A percentile compares a stretch with the other conserved stretches of the same genome.
Evolutionary conservation across 2,888 invertebrate species (phyloP).

Genomic region (Leptinotarsa tumamoca): DNA sequence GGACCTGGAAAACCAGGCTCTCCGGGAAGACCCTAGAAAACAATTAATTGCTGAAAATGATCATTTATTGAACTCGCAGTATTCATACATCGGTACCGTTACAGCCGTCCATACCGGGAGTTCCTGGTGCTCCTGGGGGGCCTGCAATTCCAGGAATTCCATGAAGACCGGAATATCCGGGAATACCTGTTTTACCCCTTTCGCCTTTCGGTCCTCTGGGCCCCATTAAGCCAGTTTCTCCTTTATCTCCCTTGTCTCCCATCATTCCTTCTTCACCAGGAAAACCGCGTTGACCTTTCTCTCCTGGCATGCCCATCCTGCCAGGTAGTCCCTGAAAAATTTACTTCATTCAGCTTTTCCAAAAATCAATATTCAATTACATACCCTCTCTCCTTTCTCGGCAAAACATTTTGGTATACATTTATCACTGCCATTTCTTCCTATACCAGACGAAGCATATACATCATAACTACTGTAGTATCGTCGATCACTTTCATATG

Average conservation of each 20-base stretch:
- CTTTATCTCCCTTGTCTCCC: conserved; percentile 90
- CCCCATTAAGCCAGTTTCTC: conserved; percentile 85
- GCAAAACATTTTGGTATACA: conserved; percentile 90
- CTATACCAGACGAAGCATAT: conserved; percentile 66
- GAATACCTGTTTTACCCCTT: conserved; percentile 85
- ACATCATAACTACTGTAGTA: conserved; percentile 68
- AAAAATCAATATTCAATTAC: conserved; percentile 18
- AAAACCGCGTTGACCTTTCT: conserved; percentile 82
- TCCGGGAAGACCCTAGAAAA: conserved; percentile 79
- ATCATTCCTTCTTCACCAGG: conserved; percentile 87
- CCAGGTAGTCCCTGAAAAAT: conserved; percentile 79
- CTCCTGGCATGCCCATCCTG: conserved; percentile 77
- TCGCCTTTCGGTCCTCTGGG: conserved; percentile 88
- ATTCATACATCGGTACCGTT: conserved; percentile 91
- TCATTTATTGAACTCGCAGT: conserved; percentile 25
- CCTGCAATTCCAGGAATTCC: conserved; percentile 81
- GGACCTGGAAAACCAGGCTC: conserved; percentile 76
- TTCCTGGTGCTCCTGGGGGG: conserved; percentile 78
- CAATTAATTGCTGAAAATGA: conserved; percentile 18
- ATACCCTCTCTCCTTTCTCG: conserved; percentile 84
- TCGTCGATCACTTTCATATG: conserved; percentile 57
- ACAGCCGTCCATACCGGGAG: conserved; percentile 92
- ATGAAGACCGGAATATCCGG: conserved; percentile 85
- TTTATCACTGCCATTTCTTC: conserved; percentile 71
- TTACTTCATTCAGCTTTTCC: not conserved